Conservation (phyloP, 2,113 vertebrate genomes). For the Misgurnus anguillicaudatus region DNA sequence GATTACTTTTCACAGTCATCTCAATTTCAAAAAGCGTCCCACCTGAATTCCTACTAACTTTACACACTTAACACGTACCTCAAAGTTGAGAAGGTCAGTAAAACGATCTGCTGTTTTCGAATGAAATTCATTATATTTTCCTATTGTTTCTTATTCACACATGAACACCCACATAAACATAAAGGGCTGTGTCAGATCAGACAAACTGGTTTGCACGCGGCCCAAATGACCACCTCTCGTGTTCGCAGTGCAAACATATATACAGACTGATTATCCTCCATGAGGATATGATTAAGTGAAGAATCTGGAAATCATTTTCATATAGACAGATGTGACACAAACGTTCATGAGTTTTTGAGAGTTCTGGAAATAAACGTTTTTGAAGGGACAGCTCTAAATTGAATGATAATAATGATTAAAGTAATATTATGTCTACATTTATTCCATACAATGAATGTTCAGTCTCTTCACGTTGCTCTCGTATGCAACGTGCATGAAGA, state of each 20-base stretch:
- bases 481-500: no score
- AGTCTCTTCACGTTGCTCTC: no score
- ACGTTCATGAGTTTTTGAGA: slow-evolving; percentile 8
- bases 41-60: no score
- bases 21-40: no score
- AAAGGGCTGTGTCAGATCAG: background rate
- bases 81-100: background rate
- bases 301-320: slow-evolving; percentile 38
- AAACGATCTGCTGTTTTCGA: background rate
- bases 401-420: no score
- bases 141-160: background rate
- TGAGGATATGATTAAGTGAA: slow-evolving; percentile 43
- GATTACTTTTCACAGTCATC: no score
- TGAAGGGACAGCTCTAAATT: no score
- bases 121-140: background rate
- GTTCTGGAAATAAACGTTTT: background rate
- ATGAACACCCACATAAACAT: background rate
- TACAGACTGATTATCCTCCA: slow-evolving; percentile 40
- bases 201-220: background rate
- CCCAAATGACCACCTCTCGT: background rate
- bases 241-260: background rate
- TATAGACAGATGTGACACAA: slow-evolving; percentile 18
- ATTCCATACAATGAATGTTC: no score
- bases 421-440: no score
- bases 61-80: no score